phyloP scores from a whole-genome alignment of 2,888 invertebrate species.

The Itoplectis maculator region DNA sequence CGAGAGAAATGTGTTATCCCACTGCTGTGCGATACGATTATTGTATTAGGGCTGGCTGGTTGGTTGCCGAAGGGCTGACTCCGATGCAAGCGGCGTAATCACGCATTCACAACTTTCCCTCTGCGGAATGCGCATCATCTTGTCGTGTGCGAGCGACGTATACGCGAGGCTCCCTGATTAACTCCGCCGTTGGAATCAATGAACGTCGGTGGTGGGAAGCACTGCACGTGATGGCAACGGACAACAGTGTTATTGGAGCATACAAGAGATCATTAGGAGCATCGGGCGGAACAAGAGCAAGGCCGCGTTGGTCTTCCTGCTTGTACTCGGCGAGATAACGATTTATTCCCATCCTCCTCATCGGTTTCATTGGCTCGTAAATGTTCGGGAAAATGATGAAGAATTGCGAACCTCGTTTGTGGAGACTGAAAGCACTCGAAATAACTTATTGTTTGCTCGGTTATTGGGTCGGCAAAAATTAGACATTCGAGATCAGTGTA shows the following conservation, averaged over 20 bases:
- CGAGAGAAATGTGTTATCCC: conserved; percentile 8
- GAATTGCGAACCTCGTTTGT: neutral
- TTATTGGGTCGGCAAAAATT: too few species aligned
- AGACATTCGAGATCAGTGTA: too few species aligned
- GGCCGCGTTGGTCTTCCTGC: neutral
- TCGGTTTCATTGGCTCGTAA: neutral
- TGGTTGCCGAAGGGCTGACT: conserved; percentile 40
- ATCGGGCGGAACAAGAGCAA: conserved; percentile 5
- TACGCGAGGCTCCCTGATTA: conserved; percentile 54
- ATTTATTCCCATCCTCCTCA: neutral
- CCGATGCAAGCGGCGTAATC: conserved; percentile 57
- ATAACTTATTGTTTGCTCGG: neutral
- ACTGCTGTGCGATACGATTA: conserved; percentile 28
- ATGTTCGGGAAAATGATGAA: neutral
- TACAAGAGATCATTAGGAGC: neutral
- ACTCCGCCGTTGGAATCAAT: conserved; percentile 58
- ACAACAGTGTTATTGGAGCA: conserved; percentile 16
- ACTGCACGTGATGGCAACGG: neutral
- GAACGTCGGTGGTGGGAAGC: conserved; percentile 15
- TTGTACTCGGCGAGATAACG: neutral
- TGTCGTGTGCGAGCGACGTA: conserved; percentile 8
- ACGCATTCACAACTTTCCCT: conserved; percentile 38
- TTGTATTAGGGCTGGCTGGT: conserved; percentile 34
- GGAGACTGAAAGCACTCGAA: neutral
- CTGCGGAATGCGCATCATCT: conserved; percentile 33